Conservation (phyloP, 2,888 invertebrate species). For the Pristionchus arcanus region DNA sequence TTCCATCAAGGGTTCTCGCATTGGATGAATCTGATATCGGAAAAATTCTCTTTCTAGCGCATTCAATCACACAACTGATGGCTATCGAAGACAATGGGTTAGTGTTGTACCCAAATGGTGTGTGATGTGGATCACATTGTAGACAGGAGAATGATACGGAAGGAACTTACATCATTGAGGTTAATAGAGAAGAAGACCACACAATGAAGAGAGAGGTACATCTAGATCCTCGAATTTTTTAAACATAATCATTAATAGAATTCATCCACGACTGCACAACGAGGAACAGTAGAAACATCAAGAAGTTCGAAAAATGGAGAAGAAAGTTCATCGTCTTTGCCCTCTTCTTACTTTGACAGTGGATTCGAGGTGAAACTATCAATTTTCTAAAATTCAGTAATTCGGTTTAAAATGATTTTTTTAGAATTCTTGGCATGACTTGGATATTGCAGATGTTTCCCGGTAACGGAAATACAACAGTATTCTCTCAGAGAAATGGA, state of each 20-base stretch:
- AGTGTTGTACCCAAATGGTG: neutral
- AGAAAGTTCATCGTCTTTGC: neutral
- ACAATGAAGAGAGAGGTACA: neutral
- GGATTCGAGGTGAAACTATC: neutral
- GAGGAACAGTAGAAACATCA: too few species aligned
- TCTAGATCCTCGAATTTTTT: neutral
- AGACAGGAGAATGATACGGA: neutral
- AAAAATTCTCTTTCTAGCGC: neutral
- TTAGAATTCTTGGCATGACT: neutral
- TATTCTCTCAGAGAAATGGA: neutral
- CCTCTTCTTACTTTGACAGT: neutral
- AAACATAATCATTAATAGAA: neutral
- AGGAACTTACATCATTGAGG: neutral
- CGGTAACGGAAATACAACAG: neutral
- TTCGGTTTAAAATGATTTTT: too few species aligned
- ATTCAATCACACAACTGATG: neutral
- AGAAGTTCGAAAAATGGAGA: too few species aligned
- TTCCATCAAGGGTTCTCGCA: neutral
- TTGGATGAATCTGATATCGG: constrained; percentile 21
- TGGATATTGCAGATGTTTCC: neutral
- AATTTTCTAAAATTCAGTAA: too few species aligned
- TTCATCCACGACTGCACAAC: neutral
- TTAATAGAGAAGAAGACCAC: constrained; percentile 14
- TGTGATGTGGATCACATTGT: neutral
- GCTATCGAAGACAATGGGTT: neutral